Evolutionary conservation across 2,888 invertebrate species (phyloP).

Genomic region (Sepiola atlantica): DNA sequence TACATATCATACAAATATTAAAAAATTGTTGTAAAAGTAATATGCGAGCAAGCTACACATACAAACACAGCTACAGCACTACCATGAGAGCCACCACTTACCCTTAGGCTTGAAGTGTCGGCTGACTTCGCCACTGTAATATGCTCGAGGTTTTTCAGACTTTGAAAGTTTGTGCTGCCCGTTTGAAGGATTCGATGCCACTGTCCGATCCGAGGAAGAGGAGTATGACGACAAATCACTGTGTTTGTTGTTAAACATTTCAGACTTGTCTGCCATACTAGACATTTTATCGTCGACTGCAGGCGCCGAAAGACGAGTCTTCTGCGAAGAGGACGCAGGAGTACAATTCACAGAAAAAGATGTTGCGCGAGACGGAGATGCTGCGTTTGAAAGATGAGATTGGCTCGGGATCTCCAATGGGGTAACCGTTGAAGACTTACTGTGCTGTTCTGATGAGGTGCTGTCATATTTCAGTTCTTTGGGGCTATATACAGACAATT

Average conservation of each 20-base stretch:
- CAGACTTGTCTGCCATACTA: not conserved
- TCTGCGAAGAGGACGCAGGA: not conserved
- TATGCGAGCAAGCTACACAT: not conserved
- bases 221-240: not conserved
- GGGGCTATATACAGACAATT: not conserved
- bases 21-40: not conserved
- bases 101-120: constrained; percentile 20
- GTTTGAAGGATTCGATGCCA: not conserved
- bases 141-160: not conserved
- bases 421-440: not conserved
- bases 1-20: not conserved
- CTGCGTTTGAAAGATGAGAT: not conserved
- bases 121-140: not conserved
- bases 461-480: not conserved
- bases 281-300: not conserved
- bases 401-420: not conserved
- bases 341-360: not conserved
- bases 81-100: not conserved
- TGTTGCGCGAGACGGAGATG: not conserved
- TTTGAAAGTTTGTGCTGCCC: constrained; percentile 11
- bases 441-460: not conserved
- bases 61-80: not conserved
- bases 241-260: not conserved
- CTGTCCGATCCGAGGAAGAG: not conserved
- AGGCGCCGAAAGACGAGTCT: not conserved